Base-by-base conservation (phyloP, 2,797 vertebrate species). In the Hippopotamyrus pictus region DNA sequence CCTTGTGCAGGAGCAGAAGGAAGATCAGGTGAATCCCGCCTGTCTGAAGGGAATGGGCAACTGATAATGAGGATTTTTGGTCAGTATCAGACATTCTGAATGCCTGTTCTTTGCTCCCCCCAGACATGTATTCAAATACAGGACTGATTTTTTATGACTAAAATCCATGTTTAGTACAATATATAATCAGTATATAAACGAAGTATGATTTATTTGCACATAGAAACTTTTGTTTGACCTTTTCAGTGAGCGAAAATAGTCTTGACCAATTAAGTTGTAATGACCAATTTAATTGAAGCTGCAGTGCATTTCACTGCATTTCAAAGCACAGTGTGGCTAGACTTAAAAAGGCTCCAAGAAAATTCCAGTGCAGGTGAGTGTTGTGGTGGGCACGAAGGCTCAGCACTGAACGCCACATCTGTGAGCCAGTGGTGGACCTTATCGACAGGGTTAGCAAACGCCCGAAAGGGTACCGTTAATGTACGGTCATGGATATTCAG, bases 21-120 rank as follows among this genome's bases (percentile, higher is more conserved):
- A 90, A 48, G 90, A 83, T 79, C 54, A 90, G 91, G 92, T 92
- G 92, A 91, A 93, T 0, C 69, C 88, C 14, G 65, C 51, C 25
- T 25, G 9, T 50, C 89, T 41, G 3, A 33, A 1, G 1, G 86
- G 87, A 51, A 57, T 53, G 54, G 41, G 57, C 53, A 83, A 33
- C 48, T 88, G 59, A 69, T 90, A 59, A 84, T 83, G 69, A 59
- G 90, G 76, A 6, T n/a, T 86, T 51, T 90, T 59, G 59, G 48
- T 33, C 22, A 59, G 22, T 5, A 41, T 19, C 12, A 46, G n/a
- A 62, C 62, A 89, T 91, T 92, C 88, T 46, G 50, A 50, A 87
- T 46, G 19, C 84, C 22, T 25, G 22, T 11, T 29, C 25, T 65
- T 29, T 65, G 62, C 19, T 0, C 51, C 9, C 22, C 62, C 59